Base-by-base conservation (phyloP, 2,888 invertebrate genomes). In the Chrysomela aeneicollis region DNA sequence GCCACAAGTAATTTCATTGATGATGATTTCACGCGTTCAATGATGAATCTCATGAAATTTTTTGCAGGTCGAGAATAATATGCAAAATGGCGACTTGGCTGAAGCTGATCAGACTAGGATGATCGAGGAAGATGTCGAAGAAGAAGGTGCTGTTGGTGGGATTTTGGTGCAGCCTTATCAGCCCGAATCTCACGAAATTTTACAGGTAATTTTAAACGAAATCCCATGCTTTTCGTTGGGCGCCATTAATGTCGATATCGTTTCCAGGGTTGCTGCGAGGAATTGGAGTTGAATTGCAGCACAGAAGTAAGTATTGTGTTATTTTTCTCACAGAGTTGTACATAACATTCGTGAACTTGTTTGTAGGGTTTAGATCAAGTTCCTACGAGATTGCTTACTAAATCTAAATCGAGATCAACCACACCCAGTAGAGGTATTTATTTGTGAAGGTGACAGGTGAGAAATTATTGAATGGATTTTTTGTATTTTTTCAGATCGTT, bases 81-180 rank as follows among this genome's bases (percentile, higher is more conserved):
- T 87, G 78, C 86, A 87, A 67, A 89, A 93, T 78, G 92, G 89
- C 22, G 93, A 93, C 77, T 82, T 93, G 70, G 92, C 92, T 0
- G 93, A 93, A 81, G 92, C 92, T 9, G 93, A 93, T 83, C 92
- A 92, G 81, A 90, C 90, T 59, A 86, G 90, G 72, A 86, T 83
- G 9, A 81, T 81, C 18, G 79, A 79, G 42, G 55, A 55, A 42
- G 69, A 70, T 17, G 35, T 50, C 18, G 77, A 77, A 50, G 80
- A 80, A 59, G 81, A 82, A 63, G 83, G 82, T 12, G 82, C 82
- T 1, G 82, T 82, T n/a, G 82, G 82, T 12, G 83, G 83, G 47
- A 59, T 76, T 58, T 51, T 72, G 12, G 74, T 73, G 32, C 52
- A 52, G 32, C n/a, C 22, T 10, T 52, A 62, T 21, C 59, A 37